These are phyloP conservation scores for Pelecanus crispus DNA, from an alignment of 2,113 vertebrate genomes.

Conservation along the genomic window DNA sequence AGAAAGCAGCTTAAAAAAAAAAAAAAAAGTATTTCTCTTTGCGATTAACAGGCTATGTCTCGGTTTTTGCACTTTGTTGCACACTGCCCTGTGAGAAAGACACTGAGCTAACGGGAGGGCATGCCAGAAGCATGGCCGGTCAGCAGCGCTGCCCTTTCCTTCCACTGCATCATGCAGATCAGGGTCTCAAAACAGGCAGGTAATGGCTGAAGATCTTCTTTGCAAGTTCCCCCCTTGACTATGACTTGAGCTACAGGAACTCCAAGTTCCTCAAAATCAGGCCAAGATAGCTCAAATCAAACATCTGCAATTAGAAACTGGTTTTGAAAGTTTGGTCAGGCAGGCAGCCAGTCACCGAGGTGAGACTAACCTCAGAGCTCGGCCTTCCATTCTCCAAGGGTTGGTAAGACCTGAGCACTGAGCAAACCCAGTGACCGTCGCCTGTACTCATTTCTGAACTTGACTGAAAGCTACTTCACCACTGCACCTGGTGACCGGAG, in stretches of 20 bases:
- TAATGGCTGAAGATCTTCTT: neutral
- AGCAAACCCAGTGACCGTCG: accelerated
- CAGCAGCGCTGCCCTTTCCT: neutral
- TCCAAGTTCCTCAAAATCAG: neutral
- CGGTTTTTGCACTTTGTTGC: neutral
- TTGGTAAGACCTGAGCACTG: neutral
- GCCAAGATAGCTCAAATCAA: neutral
- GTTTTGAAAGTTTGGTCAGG: neutral
- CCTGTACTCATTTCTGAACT: neutral
- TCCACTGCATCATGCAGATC: neutral
- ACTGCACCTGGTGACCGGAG: accelerated
- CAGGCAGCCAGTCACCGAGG: neutral
- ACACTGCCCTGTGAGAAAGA: neutral
- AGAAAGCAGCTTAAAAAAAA: neutral
- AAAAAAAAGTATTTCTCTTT: neutral
- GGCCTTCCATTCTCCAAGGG: neutral
- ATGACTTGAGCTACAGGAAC: neutral
- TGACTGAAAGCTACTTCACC: neutral
- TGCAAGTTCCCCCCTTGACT: neutral
- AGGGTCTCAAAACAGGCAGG: neutral
- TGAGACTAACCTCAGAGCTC: neutral
- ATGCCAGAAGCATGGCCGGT: accelerated
- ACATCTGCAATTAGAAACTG: neutral
- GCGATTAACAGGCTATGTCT: neutral
- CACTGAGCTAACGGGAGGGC: neutral